Evolutionary conservation across 2,113 vertebrate species (phyloP).

Genomic region (Chaetodon auriga): DNA sequence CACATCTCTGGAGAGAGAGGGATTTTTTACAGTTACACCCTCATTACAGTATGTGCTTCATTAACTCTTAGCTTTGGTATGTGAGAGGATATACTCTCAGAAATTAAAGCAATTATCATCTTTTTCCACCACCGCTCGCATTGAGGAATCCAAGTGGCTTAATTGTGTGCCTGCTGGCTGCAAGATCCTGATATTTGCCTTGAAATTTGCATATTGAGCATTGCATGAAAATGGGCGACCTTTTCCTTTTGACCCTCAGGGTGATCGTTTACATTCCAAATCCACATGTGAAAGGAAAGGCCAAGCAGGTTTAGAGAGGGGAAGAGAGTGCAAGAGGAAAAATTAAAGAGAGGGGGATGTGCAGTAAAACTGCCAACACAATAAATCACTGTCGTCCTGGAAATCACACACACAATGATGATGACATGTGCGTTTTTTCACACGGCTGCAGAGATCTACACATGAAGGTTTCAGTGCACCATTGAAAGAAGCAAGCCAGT

Average conservation of each 20-base stretch:
- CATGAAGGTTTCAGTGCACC: constrained; percentile 13
- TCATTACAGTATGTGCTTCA: constrained; percentile 14
- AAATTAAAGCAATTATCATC: constrained; percentile 37
- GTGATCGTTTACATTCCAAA: constrained; percentile 66
- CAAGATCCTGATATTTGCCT: constrained; percentile 63
- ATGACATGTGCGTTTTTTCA: constrained; percentile 22
- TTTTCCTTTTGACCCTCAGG: constrained; percentile 68
- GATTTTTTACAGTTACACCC: not conserved
- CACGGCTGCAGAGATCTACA: constrained; percentile 1
- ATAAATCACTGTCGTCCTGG: constrained; percentile 52
- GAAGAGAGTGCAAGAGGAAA: constrained; percentile 1
- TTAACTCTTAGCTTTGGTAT: constrained; percentile 31
- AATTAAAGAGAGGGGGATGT: constrained; percentile 24
- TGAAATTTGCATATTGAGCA: constrained; percentile 73
- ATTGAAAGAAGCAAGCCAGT: constrained; percentile 27
- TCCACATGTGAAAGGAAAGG: constrained; percentile 21
- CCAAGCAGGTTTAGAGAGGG: not conserved
- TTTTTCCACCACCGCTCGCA: not conserved
- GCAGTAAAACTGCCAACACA: constrained; percentile 24
- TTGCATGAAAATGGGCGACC: constrained; percentile 69
- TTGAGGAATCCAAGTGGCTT: constrained; percentile 19
- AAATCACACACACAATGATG: constrained; percentile 41
- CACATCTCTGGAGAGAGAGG: not conserved
- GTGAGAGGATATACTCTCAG: not conserved
- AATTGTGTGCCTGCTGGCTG: constrained; percentile 43